Base-by-base conservation (phyloP, 2,113 vertebrate species). In the Heterochromis multidens region DNA sequence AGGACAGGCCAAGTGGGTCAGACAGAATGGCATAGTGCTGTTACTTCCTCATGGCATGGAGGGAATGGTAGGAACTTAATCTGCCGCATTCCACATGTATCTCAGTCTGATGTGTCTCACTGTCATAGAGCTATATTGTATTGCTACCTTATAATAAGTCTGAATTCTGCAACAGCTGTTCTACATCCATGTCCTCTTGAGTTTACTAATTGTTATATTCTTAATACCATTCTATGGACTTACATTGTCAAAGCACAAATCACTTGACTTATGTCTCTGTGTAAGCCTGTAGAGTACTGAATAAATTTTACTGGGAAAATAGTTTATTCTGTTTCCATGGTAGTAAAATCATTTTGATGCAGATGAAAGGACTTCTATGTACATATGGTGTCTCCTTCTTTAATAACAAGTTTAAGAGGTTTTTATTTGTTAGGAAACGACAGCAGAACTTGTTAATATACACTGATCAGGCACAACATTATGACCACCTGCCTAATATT, bases 1-100 rank as follows among this genome's bases (percentile, higher is more conserved):
- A 0, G 97, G 97, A 3, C 97, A 98, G 94, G 96, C 97, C 94
- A 98, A 98, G 90, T 98, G 97, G 97, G 97, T 98, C 84, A 63
- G 97, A 59, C 97, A 98, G 95, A 97, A 97, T 0, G 97, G 97
- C 89, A 98, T 98, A 1, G 97, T 98, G 31, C 89, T 98, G 88
- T 95, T 98, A 86, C 96, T 97, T 6, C 97, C 96, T 27, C 96
- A 97, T 0, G 96, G 96, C 92, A 95, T 97, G 96, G 96, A 97
- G 92, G 97, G 97, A 86, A 98, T 97, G 97, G 97, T 97, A 93
- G 93, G 93, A 65, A 5, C 56, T 3, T 7, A 7, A n/a, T 37
- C 46, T 49, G 46, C 17, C 17, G 27, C 37, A 37, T 81, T 79
- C 46, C 60, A 35, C n/a, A 1, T 58, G 21, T 40, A 19, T 31